These are phyloP conservation scores for Lepus timidus DNA, from an alignment of 2,113 vertebrate species.

Conservation along the genomic window DNA sequence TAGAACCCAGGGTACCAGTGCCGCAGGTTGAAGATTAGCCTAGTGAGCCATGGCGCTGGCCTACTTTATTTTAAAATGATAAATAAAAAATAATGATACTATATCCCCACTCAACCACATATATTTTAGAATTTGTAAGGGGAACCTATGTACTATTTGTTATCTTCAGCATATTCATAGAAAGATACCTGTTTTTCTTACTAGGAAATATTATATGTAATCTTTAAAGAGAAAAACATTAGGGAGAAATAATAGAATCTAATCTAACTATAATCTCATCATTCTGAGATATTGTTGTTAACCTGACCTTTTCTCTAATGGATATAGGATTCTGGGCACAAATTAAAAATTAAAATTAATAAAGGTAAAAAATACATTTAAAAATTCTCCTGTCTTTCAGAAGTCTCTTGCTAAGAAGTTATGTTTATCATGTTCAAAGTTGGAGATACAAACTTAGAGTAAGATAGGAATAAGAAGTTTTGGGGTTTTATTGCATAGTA, in stretches of 20 bases:
- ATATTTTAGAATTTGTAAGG: background rate
- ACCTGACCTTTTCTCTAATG: background rate
- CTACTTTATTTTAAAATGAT: conserved; percentile 10
- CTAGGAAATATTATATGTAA: conserved; percentile 14
- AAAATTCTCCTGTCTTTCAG: conserved; percentile 2
- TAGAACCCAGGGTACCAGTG: too few species aligned
- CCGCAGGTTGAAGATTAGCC: too few species aligned
- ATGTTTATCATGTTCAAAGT: background rate
- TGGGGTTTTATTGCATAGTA: background rate
- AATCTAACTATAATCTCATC: background rate
- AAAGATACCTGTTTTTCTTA: conserved; percentile 37
- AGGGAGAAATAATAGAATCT: background rate
- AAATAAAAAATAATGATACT: background rate
- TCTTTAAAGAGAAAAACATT: background rate
- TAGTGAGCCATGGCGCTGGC: too few species aligned
- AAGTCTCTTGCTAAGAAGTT: background rate
- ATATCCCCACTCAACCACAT: background rate
- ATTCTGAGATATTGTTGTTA: background rate
- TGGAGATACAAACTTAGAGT: background rate
- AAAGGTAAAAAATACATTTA: background rate
- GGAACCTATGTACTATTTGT: background rate
- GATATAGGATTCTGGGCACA: background rate
- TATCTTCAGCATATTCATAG: conserved; percentile 11
- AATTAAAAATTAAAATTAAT: conserved; percentile 18
- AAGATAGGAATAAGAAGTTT: background rate